A percentile compares a stretch with the other conserved stretches of the same genome.
These are phyloP conservation scores for Tetramorium simillimum DNA, from an alignment of 1,140 invertebrate genomes.

Conservation along the genomic window DNA sequence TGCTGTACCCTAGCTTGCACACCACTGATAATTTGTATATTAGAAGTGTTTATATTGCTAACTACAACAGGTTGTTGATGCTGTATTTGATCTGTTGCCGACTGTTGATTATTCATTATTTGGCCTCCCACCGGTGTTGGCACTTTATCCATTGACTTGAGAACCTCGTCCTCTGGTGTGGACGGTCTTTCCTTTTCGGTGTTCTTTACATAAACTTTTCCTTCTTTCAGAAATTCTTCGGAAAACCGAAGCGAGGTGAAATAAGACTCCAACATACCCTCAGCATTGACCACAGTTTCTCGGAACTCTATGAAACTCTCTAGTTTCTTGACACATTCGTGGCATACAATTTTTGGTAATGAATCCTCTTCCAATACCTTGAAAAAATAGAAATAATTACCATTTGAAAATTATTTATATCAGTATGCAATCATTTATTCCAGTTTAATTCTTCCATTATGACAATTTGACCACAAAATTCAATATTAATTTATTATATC, in stretches of 20 bases:
- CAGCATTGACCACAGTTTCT: slow-evolving; percentile 88
- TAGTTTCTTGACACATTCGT: slow-evolving; percentile 87
- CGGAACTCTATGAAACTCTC: slow-evolving; percentile 88
- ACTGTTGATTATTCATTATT: slow-evolving; percentile 68
- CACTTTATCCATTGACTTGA: slow-evolving; percentile 80
- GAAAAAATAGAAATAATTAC: slow-evolving; percentile 46
- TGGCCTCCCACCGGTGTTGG: slow-evolving; percentile 59
- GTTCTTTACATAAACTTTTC: slow-evolving; percentile 86
- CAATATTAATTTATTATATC: background rate
- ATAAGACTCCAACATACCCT: slow-evolving; percentile 89
- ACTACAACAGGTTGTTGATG: slow-evolving; percentile 85
- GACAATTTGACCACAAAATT: background rate
- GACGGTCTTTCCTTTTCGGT: slow-evolving; percentile 79
- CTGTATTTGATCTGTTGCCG: slow-evolving; percentile 69
- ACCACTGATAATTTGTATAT: slow-evolving; percentile 86
- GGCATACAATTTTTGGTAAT: slow-evolving; percentile 90
- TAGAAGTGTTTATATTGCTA: slow-evolving; percentile 84
- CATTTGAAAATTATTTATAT: background rate
- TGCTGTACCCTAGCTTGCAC: slow-evolving; percentile 84
- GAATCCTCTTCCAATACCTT: slow-evolving; percentile 89
- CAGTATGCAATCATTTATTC: background rate
- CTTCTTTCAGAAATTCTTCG: slow-evolving; percentile 88
- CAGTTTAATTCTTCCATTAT: background rate
- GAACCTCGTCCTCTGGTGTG: slow-evolving; percentile 75
- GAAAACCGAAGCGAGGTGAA: slow-evolving; percentile 87